A percentile compares a stretch with the other conserved stretches of the same genome.
Evolutionary conservation across 2,888 invertebrate genomes (phyloP).

Genomic region (Andricus quercusramuli): DNA sequence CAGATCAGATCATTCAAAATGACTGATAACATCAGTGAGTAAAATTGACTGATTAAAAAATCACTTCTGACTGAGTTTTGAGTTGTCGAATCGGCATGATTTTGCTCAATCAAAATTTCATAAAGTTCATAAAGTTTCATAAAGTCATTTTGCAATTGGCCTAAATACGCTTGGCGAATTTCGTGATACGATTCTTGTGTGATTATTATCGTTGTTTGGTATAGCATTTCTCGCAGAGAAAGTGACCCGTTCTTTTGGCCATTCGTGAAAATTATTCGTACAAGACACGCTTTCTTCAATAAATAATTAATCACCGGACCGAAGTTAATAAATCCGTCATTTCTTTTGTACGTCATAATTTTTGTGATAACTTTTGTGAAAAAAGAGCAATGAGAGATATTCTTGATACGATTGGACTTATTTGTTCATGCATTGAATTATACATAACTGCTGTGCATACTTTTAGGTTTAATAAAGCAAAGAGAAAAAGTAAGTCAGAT

Average conservation of each 20-base stretch:
- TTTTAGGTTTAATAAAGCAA: background rate
- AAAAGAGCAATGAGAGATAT: background rate
- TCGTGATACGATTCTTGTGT: background rate
- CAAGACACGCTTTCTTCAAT: conserved; percentile 7
- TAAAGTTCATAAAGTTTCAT: background rate
- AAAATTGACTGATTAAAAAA: no score
- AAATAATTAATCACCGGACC: background rate
- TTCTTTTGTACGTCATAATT: background rate
- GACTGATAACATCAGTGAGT: no score
- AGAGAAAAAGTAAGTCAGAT: background rate
- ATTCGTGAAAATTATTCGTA: background rate
- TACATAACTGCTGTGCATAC: background rate
- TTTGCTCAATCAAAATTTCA: no score
- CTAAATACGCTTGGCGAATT: background rate
- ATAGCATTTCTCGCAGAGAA: conserved; percentile 12
- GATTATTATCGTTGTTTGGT: background rate
- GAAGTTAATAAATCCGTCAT: conserved; percentile 10
- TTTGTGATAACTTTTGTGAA: background rate
- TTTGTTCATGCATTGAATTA: background rate
- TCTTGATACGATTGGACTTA: background rate
- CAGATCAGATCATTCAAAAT: no score
- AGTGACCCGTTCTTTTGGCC: background rate
- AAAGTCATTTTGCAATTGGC: background rate
- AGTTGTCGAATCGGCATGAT: no score
- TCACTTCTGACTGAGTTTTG: no score